phyloP scores from a whole-genome alignment of 2,113 vertebrate genomes.

The Telmatochromis brichardi region DNA sequence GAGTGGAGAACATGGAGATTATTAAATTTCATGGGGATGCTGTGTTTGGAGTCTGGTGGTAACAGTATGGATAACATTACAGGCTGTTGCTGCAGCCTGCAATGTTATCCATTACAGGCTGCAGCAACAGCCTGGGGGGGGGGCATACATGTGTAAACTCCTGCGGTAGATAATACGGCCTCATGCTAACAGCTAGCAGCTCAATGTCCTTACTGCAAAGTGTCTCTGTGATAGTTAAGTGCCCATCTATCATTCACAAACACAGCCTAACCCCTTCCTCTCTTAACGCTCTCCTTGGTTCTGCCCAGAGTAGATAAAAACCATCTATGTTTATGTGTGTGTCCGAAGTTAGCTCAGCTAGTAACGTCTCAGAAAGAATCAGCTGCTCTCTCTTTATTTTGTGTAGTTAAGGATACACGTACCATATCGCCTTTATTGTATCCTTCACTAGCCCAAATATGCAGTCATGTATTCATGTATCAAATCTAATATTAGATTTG shows the following conservation, averaged over 20 bases:
- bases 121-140: not conserved
- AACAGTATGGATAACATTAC: not conserved
- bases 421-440: not conserved
- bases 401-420: not conserved
- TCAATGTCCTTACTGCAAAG: not conserved
- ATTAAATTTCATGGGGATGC: not conserved
- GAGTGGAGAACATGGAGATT: not conserved
- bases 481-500: not conserved
- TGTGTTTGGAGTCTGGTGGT: not conserved
- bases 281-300: not conserved
- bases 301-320: not conserved
- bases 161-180: not conserved
- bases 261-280: not conserved
- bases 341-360: not conserved
- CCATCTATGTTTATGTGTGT: not conserved
- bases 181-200: not conserved
- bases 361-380: not conserved
- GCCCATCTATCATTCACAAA: fast-evolving
- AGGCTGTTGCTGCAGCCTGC: not conserved
- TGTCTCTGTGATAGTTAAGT: not conserved
- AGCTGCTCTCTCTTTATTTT: not conserved
- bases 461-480: not conserved
- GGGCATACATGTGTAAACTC: not conserved
- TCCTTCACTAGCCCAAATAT: not conserved
- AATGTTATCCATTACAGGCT: not conserved